Percentiles rank a stretch among this genome's conserved stretches.
Conservation (phyloP, 2,888 invertebrate genomes). For the Lacanobia wlatinum region DNA sequence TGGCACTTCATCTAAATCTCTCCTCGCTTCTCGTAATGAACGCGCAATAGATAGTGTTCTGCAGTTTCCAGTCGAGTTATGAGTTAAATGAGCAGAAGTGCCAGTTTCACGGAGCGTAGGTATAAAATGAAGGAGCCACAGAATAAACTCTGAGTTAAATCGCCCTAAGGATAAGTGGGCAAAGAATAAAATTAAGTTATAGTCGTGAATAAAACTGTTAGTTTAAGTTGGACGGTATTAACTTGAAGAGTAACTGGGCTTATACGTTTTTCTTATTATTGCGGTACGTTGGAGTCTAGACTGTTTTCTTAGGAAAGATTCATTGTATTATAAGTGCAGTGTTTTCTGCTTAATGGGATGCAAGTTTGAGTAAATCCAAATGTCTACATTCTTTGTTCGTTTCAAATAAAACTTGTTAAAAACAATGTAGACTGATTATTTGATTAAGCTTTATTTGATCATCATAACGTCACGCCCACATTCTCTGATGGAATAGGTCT, state of each 20-base stretch:
- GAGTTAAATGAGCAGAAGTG: conserved; percentile 57
- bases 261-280: conserved; percentile 43
- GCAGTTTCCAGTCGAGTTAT: conserved; percentile 41
- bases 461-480: no score
- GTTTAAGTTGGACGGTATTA: conserved; percentile 51
- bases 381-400: neutral
- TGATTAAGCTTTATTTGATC: no score
- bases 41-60: conserved; percentile 51
- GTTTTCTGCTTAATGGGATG: conserved; percentile 30
- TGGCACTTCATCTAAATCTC: conserved; percentile 7
- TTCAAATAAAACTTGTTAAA: no score
- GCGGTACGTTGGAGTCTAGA: conserved; percentile 19
- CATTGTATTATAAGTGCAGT: conserved; percentile 7
- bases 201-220: conserved; percentile 50
- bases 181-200: conserved; percentile 62
- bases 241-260: conserved; percentile 42
- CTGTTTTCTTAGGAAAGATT: conserved; percentile 17
- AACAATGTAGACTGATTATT: no score
- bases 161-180: conserved; percentile 59
- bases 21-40: conserved; percentile 15
- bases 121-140: conserved; percentile 59
- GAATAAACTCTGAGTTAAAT: conserved; percentile 68
- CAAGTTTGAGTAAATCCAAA: conserved; percentile 21
- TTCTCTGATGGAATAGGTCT: no score
- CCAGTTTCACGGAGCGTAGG: conserved; percentile 54